These are phyloP conservation scores for Stomatorhinus walkeri DNA, from an alignment of 2,797 vertebrate species.

Conservation along the genomic window DNA sequence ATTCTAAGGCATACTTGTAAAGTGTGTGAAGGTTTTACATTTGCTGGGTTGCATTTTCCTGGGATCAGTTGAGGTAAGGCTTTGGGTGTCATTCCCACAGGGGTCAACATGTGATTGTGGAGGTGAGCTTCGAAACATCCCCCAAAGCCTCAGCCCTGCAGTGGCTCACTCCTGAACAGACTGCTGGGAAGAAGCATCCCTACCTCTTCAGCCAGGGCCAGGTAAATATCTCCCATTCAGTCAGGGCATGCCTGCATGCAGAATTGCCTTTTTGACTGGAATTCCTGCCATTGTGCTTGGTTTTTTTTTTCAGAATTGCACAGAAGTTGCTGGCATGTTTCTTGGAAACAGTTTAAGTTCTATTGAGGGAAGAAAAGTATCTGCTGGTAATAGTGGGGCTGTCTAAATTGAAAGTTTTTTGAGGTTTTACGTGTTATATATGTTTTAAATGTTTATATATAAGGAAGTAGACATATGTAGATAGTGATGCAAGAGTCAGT, in stretches of 20 bases:
- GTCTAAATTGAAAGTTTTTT: neutral
- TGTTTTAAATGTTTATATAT: neutral
- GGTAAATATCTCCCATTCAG: slow-evolving; percentile 50
- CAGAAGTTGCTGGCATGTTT: neutral
- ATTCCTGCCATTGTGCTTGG: neutral
- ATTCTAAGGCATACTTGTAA: neutral
- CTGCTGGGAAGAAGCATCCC: slow-evolving; percentile 81
- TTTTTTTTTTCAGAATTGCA: neutral
- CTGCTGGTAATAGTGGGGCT: neutral
- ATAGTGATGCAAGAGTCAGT: neutral
- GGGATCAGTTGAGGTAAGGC: neutral
- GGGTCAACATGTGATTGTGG: slow-evolving; percentile 82
- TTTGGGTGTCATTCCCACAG: slow-evolving; percentile 47
- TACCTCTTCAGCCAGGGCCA: slow-evolving; percentile 98
- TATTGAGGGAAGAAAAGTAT: neutral
- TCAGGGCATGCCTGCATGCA: neutral
- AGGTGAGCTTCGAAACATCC: slow-evolving; percentile 85
- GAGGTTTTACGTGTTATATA: neutral
- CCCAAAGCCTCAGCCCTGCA: slow-evolving; percentile 82
- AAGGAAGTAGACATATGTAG: neutral
- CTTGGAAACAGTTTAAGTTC: neutral
- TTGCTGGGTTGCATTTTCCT: neutral
- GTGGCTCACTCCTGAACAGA: slow-evolving; percentile 87
- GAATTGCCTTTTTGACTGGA: neutral
- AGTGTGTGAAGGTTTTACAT: neutral